phyloP scores from a whole-genome alignment of 2,888 invertebrate species.

The Trichogramma evanescens region DNA sequence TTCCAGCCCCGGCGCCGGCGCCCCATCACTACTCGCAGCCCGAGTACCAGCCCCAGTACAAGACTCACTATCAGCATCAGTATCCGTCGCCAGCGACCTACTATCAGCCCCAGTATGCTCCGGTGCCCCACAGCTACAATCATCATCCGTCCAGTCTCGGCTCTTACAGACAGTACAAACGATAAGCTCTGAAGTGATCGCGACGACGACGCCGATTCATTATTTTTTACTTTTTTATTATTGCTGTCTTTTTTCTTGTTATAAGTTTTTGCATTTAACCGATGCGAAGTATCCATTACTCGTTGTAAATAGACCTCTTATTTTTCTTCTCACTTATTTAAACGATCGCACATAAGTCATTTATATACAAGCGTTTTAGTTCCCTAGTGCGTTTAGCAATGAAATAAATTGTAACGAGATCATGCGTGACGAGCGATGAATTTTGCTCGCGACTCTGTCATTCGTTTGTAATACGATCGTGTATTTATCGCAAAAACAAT shows the following conservation, averaged over 20 bases:
- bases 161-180: constrained; percentile 64
- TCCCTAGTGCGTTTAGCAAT: too few species aligned
- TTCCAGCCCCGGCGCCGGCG: constrained; percentile 33
- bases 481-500: too few species aligned
- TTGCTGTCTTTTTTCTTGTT: background rate
- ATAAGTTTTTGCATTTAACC: background rate
- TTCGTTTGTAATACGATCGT: too few species aligned
- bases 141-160: constrained; percentile 66
- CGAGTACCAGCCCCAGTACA: constrained; percentile 41
- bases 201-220: background rate
- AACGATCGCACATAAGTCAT: too few species aligned
- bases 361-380: too few species aligned
- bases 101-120: background rate
- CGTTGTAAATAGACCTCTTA: too few species aligned
- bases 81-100: constrained; percentile 36
- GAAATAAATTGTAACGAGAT: too few species aligned
- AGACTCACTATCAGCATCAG: constrained; percentile 40
- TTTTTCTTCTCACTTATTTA: too few species aligned
- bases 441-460: too few species aligned
- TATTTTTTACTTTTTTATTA: background rate
- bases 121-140: constrained; percentile 26
- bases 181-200: constrained; percentile 54
- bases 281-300: too few species aligned
- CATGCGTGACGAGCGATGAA: too few species aligned
- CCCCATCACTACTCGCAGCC: constrained; percentile 20